Conservation (phyloP, 1,140 invertebrate genomes). For the Diachasmimorpha longicaudata region DNA sequence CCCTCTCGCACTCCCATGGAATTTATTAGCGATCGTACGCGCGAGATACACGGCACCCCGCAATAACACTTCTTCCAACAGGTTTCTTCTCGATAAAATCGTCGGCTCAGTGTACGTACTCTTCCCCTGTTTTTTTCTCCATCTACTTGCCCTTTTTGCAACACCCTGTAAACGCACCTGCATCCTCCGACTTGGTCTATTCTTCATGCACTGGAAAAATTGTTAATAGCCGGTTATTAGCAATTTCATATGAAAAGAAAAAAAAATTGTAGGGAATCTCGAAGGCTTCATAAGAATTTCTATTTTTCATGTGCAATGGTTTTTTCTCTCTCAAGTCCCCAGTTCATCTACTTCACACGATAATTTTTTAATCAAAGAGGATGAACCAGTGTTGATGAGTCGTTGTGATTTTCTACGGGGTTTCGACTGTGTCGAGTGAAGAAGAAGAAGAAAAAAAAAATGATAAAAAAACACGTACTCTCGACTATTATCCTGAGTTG, state of each 20-base stretch:
- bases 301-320: background rate
- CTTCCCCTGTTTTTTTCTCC: background rate
- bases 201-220: background rate
- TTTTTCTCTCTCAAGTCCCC: background rate
- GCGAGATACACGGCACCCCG: constrained; percentile 5
- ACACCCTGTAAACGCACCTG: background rate
- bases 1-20: background rate
- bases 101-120: background rate
- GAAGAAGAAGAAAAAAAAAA: background rate
- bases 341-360: background rate
- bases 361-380: background rate
- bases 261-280: background rate
- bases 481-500: background rate
- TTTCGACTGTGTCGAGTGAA: too few relatives aligned
- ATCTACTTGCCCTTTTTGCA: background rate
- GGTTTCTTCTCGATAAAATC: constrained; percentile 14
- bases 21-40: constrained; percentile 15
- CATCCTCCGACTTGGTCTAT: background rate
- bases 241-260: background rate
- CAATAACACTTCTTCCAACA: constrained; percentile 14
- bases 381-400: too few relatives aligned
- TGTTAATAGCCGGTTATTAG: background rate
- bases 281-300: background rate
- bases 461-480: background rate
- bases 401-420: too few relatives aligned